Base-by-base conservation (phyloP, 1,140 invertebrate genomes). In the Conus betulinus region DNA sequence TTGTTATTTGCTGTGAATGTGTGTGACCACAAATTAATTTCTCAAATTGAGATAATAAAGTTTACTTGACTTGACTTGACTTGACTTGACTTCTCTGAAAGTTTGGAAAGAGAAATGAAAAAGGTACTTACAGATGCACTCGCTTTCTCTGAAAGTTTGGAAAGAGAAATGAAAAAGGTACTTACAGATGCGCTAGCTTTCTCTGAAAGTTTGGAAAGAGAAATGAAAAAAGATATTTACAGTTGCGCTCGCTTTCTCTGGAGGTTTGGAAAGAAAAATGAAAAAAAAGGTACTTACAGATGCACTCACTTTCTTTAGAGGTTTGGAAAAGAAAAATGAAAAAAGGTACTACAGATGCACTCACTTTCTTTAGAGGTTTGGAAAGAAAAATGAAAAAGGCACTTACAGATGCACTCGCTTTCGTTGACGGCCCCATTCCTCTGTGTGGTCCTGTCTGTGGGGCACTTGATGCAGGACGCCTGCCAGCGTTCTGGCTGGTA, bases 401-500 rank as follows among this genome's bases (percentile, higher is more conserved):
- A 88, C 87, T 88, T 57, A 88, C 87, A 74, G 25, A 88, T 88
- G 60, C 87, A 88, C 67, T 84, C 67, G 10, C 25, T 25, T 15
- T 53, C 52, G 27, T 71, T 83, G 81, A 84, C 81, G 7, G 87
- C 87, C 15, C 87, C 87, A 7, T 53, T 51, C 25, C 67, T 39
- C 67, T 84, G 79, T 11, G 87, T 88, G 17, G 87, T 88, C 10
- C 67, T 51, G 67, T 88, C 87, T 11, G n/a, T 55, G 20, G 25
- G 25, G n/a, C 87, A 88, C 82, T 83, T 84, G 13, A 84, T n/a
- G 52, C 87, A 88, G 8, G 79, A 67, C 3, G 87, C 51, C 82
- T 88, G 79, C 87, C 87, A 88, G 11, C 67, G 63, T 10, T 88
- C 79, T 1, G 81, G 60, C 81, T 88, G 87, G 81, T 88, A 88